Base-by-base conservation (phyloP, 37 sponge, comb jelly and placozoan genomes). In the Ianthella basta region DNA sequence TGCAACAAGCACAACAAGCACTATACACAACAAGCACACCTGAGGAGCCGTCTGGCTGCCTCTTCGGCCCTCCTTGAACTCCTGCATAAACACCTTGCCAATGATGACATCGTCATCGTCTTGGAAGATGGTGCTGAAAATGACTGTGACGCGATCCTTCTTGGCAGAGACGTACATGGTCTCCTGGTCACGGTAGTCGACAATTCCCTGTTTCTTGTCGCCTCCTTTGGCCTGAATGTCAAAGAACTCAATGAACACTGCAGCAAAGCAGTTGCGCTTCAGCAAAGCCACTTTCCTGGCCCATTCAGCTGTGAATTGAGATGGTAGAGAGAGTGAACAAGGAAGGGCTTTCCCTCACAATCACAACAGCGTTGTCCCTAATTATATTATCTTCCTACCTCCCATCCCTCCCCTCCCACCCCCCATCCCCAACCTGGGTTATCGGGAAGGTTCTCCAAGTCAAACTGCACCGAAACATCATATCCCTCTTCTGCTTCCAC, bases 1-100 rank as follows among this genome's bases (percentile, higher is more conserved):
- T n/a, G n/a, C n/a, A n/a, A n/a, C n/a, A n/a, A n/a, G n/a, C n/a
- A n/a, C n/a, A n/a, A n/a, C n/a, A n/a, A n/a, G n/a, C n/a, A n/a
- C n/a, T 44, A 44, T 44, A 10, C 3, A 44, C 8, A 10, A 44
- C 50, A 44, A 14, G 37, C 53, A 19, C 44, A 75, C 78, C 82
- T 97, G 98, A 35, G 98, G 98, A 18, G 98, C 98, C 21, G 94
- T 91, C 75, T 88, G 88, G 79, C 91, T 89, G 30, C 91, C 98
- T 27, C 96, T 69, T 13, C 98, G 55, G 0, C 92, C 97, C 55
- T 97, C 98, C 85, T 94, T 93, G 88, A 97, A 97, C 89, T 97
- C 98, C 89, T 96, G 97, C 96, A 98, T 93, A 84, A 95, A 94
- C 32, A 98, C 97, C 84, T 98, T 98, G 21, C 99, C 97, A 57